phyloP scores from a whole-genome alignment of 30 jellyfish, hydroid and myxozoan species.

The Aurelia aurita region DNA sequence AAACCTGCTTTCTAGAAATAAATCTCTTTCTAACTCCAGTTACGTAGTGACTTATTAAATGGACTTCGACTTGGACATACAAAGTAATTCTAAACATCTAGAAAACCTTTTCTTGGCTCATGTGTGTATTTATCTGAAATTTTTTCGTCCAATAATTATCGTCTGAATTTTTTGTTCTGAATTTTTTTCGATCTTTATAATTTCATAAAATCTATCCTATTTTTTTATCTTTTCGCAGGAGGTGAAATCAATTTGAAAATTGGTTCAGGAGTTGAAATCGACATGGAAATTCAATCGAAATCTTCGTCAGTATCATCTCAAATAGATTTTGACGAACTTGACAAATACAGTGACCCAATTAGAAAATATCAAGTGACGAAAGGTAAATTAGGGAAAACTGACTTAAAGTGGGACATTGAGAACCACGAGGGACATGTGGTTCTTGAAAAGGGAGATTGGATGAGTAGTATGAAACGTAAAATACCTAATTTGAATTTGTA shows the following conservation, averaged over 20 bases:
- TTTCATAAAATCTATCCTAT: no score
- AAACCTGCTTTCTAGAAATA: no score
- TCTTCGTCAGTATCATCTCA: slow-evolving; percentile 62
- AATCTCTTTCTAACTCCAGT: no score
- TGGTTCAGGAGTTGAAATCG: slow-evolving; percentile 35
- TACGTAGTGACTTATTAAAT: no score
- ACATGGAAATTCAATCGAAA: slow-evolving; percentile 43
- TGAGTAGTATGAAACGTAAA: slow-evolving; percentile 34
- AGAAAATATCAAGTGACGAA: slow-evolving; percentile 41
- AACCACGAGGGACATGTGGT: slow-evolving; percentile 52
- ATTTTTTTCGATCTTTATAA: no score
- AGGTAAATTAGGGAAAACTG: slow-evolving; percentile 40
- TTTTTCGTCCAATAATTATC: no score
- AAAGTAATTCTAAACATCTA: no score
- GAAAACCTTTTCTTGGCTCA: no score
- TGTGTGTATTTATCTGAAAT: no score
- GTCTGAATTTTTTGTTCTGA: no score
- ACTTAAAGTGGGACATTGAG: slow-evolving; percentile 16
- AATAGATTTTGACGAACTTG: slow-evolving; percentile 28
- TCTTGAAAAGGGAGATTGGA: slow-evolving; percentile 53
- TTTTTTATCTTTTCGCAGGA: neutral
- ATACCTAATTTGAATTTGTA: slow-evolving; percentile 7
- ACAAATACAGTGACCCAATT: slow-evolving; percentile 51
- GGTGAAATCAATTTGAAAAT: slow-evolving; percentile 40
- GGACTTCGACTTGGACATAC: no score